Percentiles rank a stretch among this genome's conserved stretches.
phyloP scores from a whole-genome alignment of 2,888 invertebrate genomes.

The Ischnura elegans region DNA sequence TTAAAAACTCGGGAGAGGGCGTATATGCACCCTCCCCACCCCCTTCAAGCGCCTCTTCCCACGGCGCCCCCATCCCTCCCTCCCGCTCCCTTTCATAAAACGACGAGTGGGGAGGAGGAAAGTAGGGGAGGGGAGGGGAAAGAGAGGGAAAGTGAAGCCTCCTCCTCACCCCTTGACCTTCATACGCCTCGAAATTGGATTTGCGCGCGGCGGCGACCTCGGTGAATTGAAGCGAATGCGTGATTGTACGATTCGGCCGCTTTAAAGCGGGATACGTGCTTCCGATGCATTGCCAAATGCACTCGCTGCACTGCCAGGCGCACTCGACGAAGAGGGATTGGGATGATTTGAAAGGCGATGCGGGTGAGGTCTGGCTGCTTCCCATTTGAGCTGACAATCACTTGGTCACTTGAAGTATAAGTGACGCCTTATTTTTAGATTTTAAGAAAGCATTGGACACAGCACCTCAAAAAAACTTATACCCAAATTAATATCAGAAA shows the following conservation, averaged over 20 bases:
- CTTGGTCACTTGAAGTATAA: no score
- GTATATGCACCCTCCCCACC: neutral
- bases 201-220: conserved; percentile 13
- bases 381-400: no score
- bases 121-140: neutral
- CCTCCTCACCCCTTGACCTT: conserved; percentile 10
- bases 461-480: no score
- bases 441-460: no score
- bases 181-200: conserved; percentile 25
- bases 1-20: conserved; percentile 15
- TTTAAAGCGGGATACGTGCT: conserved; percentile 12
- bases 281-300: neutral
- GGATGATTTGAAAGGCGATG: no score
- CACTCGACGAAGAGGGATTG: no score
- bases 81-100: conserved; percentile 10
- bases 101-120: neutral
- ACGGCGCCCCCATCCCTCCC: neutral
- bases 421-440: no score
- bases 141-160: conserved; percentile 31
- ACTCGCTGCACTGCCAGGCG: neutral
- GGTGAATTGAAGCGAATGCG: conserved; percentile 26
- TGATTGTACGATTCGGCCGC: conserved; percentile 10
- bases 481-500: no score
- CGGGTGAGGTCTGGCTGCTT: no score
- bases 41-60: neutral